Evolutionary conservation across 2,888 invertebrate genomes (phyloP), one percentile per base, ranked within the genome.

Genomic region (Meganola albula): DNA sequence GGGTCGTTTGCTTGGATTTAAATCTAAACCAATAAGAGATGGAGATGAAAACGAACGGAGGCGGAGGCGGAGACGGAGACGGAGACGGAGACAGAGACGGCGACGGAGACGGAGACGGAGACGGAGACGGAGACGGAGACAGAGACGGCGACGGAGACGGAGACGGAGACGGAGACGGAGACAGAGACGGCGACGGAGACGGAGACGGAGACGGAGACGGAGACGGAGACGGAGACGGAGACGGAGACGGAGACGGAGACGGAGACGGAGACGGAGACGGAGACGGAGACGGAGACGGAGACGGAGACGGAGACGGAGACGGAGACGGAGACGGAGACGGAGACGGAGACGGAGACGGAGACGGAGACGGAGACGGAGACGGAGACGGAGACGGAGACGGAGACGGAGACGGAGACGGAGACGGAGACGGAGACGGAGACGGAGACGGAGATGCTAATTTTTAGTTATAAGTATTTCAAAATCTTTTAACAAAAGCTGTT

Each of bases 41-140:
- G n/a, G 20, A 20, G 20, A 20, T n/a, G n/a, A n/a, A 20, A n/a
- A 20, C 20, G n/a, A n/a, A 20, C 20, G n/a, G 20, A 20, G 20
- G n/a, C 20, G n/a, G 20, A 20, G 20, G n/a, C 20, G n/a, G 20
- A 20, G 20, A 20, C 20, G n/a, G 20, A 20, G 20, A 20, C 20
- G n/a, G 20, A 20, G 20, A 20, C 20, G n/a, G 20, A 20, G 20
- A 20, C 20, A 20, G 20, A 20, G 20, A 20, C 20, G n/a, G 20
- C 7, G 20, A 20, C 20, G n/a, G 20, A 20, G 20, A 20, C 20
- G n/a, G 20, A 20, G 20, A 20, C 20, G n/a, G 20, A 20, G 20
- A 20, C 20, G n/a, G 20, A 20, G 20, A 20, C 20, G n/a, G 20
- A 20, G 20, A 20, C 20, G n/a, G 20, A 20, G 20, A 20, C 20